Percentiles rank a stretch among this genome's conserved stretches.
Evolutionary conservation across 2,113 vertebrate genomes (phyloP).

Genomic region (Cinclus mexicanus): DNA sequence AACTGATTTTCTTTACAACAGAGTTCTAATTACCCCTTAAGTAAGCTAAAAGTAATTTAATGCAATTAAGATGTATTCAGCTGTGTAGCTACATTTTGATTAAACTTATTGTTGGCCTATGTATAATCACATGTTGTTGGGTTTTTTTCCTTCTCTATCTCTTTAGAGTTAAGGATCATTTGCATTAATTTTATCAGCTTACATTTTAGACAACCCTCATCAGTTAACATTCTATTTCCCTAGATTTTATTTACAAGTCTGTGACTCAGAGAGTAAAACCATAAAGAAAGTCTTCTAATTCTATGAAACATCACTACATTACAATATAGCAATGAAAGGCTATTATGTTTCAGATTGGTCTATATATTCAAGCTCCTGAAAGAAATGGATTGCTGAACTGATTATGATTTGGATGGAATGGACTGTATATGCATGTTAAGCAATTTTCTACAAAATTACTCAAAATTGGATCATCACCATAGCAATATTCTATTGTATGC

Average conservation of each 20-base stretch:
- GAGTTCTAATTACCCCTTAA: not conserved
- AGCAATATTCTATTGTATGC: not conserved
- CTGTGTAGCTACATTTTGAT: slow-evolving; percentile 23
- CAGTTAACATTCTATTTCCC: not conserved
- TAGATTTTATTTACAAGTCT: slow-evolving; percentile 2
- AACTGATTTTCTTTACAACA: slow-evolving; percentile 4
- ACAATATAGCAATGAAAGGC: not conserved
- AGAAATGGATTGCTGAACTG: slow-evolving; percentile 11
- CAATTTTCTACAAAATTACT: slow-evolving; percentile 31
- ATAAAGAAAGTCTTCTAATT: not conserved
- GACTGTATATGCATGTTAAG: not conserved
- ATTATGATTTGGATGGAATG: slow-evolving; percentile 30
- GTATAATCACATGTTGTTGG: not conserved
- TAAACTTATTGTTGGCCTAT: slow-evolving; percentile 33
- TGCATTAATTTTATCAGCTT: not conserved
- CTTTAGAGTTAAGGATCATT: not conserved
- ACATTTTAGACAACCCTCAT: not conserved
- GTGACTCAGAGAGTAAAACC: not conserved
- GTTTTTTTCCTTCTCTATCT: not conserved
- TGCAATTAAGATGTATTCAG: slow-evolving; percentile 33
- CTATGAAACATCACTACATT: not conserved
- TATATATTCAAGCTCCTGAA: not conserved
- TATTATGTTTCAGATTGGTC: slow-evolving; percentile 33
- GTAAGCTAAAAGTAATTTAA: slow-evolving; percentile 30
- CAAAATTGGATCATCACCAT: slow-evolving; percentile 20